phyloP scores from a whole-genome alignment of 2,888 invertebrate species.

The Cheiracanthium punctorium region DNA sequence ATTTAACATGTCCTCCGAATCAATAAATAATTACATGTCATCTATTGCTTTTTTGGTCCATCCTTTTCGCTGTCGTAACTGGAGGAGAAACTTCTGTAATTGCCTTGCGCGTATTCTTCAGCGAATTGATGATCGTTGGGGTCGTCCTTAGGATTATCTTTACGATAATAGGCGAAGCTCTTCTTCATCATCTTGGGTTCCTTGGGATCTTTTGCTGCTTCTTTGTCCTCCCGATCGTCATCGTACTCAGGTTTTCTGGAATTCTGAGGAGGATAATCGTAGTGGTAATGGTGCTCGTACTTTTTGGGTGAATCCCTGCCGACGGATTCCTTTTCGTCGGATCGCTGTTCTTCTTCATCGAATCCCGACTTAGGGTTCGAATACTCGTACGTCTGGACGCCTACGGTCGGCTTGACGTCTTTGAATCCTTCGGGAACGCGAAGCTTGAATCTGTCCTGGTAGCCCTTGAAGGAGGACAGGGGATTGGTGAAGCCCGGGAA shows the following conservation, averaged over 20 bases:
- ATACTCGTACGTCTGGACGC: constrained; percentile 42
- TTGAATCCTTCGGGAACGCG: constrained; percentile 36
- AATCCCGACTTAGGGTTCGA: constrained; percentile 47
- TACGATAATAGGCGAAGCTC: constrained; percentile 57
- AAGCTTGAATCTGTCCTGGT: constrained; percentile 58
- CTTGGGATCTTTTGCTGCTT: constrained; percentile 30
- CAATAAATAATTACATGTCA: not conserved
- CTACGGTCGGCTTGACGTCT: constrained; percentile 46
- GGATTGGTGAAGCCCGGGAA: constrained; percentile 52
- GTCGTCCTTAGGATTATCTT: constrained; percentile 56
- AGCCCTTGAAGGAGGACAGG: constrained; percentile 42
- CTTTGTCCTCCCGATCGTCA: constrained; percentile 6
- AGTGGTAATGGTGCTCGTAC: constrained; percentile 39
- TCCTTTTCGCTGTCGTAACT: constrained; percentile 68
- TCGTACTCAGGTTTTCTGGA: constrained; percentile 17
- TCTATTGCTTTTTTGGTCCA: constrained; percentile 48
- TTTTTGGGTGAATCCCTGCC: constrained; percentile 18
- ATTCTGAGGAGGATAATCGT: constrained; percentile 19
- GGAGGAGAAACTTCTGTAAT: constrained; percentile 64
- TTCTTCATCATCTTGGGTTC: constrained; percentile 60
- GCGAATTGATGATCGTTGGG: constrained; percentile 63
- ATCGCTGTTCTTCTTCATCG: not conserved
- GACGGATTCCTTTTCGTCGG: not conserved
- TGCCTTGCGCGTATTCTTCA: constrained; percentile 67
- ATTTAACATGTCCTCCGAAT: too few species aligned